Evolutionary conservation across 2,113 vertebrate genomes (phyloP), one percentile per base, ranked within the genome.

Genomic region (Thermophis baileyi): DNA sequence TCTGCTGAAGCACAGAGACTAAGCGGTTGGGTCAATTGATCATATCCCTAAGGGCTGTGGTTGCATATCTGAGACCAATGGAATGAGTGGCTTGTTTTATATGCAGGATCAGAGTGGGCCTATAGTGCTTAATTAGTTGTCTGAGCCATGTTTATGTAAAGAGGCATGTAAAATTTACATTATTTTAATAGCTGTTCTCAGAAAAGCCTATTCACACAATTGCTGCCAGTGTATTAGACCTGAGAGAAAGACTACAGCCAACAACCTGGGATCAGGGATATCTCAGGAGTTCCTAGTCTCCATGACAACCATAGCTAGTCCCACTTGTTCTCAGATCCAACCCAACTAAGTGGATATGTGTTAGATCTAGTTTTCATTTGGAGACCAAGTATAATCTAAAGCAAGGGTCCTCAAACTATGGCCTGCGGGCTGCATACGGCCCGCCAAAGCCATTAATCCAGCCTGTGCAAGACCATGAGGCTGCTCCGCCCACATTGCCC

Each of bases 11-110:
- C 86, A 49, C n/a, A 60, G 46, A 53, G 92, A 47, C 89, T 85
- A 93, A 93, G 89, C 35, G n/a, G 7, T 63, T 50, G 81, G 92
- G 92, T 93, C 92, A 93, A 60, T 90, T 90, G 74, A 93, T 90
- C 81, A 46, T 25, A 86, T 87, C 92, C 89, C 92, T 1, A 16
- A 63, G 54, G 89, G 81, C 5, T 51, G 46, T 87, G 92, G 54
- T 87, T 93, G 86, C 54, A 86, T 86, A 46, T 86, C 47, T 90
- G 30, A 60, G 69, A 47, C 88, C 74, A 89, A 60, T 6, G 24
- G 47, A 90, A 87, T 51, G 46, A 49, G 51, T 46, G 81, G 63
- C 44, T 92, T 85, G 51, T 40, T 89, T 89, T 81, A 46, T 55
- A 85, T 14, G n/a, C 51, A 86, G 74, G 14, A 89, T 93, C 53